A percentile compares a stretch with the other conserved stretches of the same genome.
Evolutionary conservation across 2,113 vertebrate species (phyloP).

Genomic region (Mustela lutreola): DNA sequence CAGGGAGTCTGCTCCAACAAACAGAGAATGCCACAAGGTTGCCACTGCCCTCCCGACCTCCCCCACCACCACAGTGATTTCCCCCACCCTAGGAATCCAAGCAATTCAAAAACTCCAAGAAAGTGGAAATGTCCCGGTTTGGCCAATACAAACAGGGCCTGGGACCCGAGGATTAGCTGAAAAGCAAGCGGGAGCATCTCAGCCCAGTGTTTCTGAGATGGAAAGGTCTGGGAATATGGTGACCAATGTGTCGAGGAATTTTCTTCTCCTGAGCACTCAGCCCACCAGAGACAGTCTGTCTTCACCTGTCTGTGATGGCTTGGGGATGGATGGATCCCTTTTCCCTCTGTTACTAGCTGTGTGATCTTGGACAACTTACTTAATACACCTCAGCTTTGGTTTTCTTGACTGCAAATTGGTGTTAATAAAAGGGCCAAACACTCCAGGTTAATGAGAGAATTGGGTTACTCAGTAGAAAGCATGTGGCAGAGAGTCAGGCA

Average conservation of each 20-base stretch:
- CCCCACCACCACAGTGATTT: not conserved
- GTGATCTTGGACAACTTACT: not conserved
- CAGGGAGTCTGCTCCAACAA: too few relatives aligned
- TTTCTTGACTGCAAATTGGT: not conserved
- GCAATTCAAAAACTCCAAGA: not conserved
- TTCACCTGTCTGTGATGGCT: not conserved
- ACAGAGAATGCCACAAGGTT: not conserved
- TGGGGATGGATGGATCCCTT: too few relatives aligned
- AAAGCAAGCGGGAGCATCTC: not conserved
- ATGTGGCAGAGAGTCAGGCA: not conserved
- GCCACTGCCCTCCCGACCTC: not conserved
- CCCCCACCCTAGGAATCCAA: not conserved
- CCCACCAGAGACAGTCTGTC: not conserved
- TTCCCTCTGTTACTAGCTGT: not conserved
- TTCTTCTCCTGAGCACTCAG: not conserved
- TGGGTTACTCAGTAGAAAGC: not conserved
- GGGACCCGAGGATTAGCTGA: too few relatives aligned
- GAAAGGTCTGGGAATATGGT: not conserved
- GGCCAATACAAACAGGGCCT: not conserved
- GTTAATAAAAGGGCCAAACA: not conserved
- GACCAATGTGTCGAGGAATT: too few relatives aligned
- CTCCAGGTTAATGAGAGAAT: not conserved
- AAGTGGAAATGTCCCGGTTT: not conserved
- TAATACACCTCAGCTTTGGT: not conserved
- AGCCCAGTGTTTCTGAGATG: too few relatives aligned